Conservation (phyloP, 2,113 vertebrate genomes). For the Psittacara wagleri region DNA sequence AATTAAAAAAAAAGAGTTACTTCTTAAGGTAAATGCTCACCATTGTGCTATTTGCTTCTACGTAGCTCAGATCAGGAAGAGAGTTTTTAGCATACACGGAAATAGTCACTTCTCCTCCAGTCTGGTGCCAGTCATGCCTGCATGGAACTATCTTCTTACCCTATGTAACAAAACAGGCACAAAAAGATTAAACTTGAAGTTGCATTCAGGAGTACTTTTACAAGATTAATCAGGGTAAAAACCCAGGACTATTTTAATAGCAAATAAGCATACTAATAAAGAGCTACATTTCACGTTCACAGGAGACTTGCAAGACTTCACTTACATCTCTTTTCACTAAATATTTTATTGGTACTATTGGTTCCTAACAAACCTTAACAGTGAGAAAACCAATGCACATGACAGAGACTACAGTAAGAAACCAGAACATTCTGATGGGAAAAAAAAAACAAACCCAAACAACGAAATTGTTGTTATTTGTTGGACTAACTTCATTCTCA, state of each 20-base stretch:
- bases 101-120: conserved; percentile 91
- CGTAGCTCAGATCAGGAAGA: conserved; percentile 87
- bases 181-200: not conserved
- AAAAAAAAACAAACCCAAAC: too few relatives aligned
- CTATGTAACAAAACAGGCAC: conserved; percentile 55
- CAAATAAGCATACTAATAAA: not conserved
- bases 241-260: not conserved
- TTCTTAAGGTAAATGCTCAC: conserved; percentile 73
- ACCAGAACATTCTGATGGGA: accelerated
- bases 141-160: conserved; percentile 91
- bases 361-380: not conserved
- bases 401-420: not conserved
- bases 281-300: not conserved
- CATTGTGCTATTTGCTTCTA: conserved; percentile 91
- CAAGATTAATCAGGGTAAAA: not conserved
- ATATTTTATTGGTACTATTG: not conserved
- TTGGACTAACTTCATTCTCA: not conserved
- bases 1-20: not conserved
- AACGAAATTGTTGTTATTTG: not conserved
- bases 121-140: conserved; percentile 98
- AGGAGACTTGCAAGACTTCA: not conserved
- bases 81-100: conserved; percentile 96
- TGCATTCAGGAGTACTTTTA: not conserved
- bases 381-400: not conserved
- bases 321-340: not conserved